phyloP scores from a whole-genome alignment of 2,797 vertebrate species.

The Chrosomus eos region DNA sequence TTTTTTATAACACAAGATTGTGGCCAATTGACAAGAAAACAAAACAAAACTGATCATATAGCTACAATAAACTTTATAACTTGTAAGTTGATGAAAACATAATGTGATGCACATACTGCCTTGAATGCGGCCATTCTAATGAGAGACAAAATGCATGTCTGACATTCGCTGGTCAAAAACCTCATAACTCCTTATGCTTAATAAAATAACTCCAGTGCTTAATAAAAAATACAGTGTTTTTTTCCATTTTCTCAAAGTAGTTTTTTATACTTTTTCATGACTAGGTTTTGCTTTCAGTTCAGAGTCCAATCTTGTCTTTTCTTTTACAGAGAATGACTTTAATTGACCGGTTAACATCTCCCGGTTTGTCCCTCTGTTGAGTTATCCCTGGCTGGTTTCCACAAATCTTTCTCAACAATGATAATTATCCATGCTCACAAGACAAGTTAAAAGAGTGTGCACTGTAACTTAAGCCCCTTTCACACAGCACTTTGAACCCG shows the following conservation, averaged over 20 bases:
- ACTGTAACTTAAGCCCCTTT: too few species aligned
- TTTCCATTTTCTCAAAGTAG: too few species aligned
- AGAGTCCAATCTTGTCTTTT: neutral
- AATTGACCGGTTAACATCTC: neutral
- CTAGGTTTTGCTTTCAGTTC: neutral
- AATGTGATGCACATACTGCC: too few species aligned
- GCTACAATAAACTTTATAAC: neutral
- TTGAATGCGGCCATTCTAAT: neutral
- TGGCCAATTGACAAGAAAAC: neutral
- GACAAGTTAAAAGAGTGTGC: constrained; percentile 16
- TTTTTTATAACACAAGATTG: neutral
- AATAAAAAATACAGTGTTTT: too few species aligned
- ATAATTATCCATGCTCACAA: neutral
- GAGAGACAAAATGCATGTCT: neutral
- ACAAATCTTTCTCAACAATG: constrained; percentile 1
- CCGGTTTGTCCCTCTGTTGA: neutral
- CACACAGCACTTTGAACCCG: too few species aligned
- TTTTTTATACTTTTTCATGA: neutral
- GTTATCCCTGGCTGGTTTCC: constrained; percentile 16
- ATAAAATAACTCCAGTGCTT: too few species aligned
- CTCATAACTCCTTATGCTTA: too few species aligned
- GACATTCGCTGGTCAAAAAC: too few species aligned
- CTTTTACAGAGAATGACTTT: neutral
- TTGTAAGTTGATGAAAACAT: neutral
- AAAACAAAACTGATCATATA: neutral